Evolutionary conservation across 2,797 vertebrate species (phyloP).

Genomic region (Channa striata): DNA sequence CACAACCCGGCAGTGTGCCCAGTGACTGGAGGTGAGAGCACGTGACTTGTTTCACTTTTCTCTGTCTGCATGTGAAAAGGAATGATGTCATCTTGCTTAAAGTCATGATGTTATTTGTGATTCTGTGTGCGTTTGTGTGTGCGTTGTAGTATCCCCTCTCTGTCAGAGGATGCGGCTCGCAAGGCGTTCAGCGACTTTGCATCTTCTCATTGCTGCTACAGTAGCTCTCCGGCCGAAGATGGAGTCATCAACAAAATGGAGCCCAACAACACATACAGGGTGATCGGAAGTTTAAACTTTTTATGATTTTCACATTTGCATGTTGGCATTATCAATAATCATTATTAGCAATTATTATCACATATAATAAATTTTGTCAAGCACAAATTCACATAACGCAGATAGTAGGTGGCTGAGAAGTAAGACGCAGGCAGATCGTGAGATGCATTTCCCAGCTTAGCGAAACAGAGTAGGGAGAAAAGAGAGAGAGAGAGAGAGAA

Average conservation of each 20-base stretch:
- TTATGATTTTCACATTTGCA: neutral
- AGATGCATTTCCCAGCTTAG: too few species aligned
- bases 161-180: constrained; percentile 77
- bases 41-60: neutral
- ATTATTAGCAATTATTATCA: too few species aligned
- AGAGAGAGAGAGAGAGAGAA: too few species aligned
- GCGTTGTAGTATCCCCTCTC: constrained; percentile 72
- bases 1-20: constrained; percentile 45
- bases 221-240: constrained; percentile 57
- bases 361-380: too few species aligned
- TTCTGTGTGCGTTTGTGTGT: constrained; percentile 11
- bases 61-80: too few species aligned
- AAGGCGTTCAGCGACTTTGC: constrained; percentile 75
- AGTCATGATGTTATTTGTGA: too few species aligned
- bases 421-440: too few species aligned
- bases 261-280: constrained; percentile 77
- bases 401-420: too few species aligned
- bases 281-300: constrained; percentile 26
- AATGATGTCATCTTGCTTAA: too few species aligned
- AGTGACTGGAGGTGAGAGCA: constrained; percentile 60
- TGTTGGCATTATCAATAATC: too few species aligned
- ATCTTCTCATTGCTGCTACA: constrained; percentile 78
- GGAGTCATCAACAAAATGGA: constrained; percentile 77
- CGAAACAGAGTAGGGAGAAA: too few species aligned
- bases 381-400: too few species aligned